Conservation (phyloP, 2,797 vertebrate genomes). For the Alca torda region DNA sequence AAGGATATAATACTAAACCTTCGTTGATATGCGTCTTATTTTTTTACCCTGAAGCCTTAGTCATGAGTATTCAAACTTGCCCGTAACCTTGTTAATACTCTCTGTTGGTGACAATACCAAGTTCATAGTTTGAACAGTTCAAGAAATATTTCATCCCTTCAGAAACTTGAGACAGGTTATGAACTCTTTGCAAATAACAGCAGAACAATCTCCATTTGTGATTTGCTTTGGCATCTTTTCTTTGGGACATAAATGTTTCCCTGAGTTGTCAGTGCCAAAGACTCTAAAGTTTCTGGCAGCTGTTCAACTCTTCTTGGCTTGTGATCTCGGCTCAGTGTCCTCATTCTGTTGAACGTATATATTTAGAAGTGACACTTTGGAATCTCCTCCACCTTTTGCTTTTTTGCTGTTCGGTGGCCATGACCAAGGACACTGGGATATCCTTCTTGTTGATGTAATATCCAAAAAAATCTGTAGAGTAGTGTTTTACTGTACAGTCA, state of each 20-base stretch:
- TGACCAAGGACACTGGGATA: background rate
- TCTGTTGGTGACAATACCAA: background rate
- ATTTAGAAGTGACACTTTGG: background rate
- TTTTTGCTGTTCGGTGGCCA: background rate
- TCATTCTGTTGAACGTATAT: background rate
- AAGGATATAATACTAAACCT: background rate
- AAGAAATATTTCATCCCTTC: background rate
- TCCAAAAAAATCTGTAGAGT: background rate
- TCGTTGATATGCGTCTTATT: background rate
- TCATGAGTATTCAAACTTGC: background rate
- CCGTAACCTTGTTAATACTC: background rate
- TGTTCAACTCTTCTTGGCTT: background rate
- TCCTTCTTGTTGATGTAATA: background rate
- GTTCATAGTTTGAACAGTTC: background rate
- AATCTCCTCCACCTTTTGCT: background rate
- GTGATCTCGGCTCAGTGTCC: background rate
- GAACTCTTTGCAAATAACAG: background rate
- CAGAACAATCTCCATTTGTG: background rate
- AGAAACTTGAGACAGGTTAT: constrained; percentile 2
- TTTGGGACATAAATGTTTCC: background rate
- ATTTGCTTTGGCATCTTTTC: constrained; percentile 31
- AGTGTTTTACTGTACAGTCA: background rate
- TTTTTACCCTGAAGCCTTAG: background rate
- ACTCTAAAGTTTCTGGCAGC: constrained; percentile 18
- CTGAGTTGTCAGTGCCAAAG: constrained; percentile 5